phyloP scores from a whole-genome alignment of 2,888 invertebrate genomes.

The Seira ritae region DNA sequence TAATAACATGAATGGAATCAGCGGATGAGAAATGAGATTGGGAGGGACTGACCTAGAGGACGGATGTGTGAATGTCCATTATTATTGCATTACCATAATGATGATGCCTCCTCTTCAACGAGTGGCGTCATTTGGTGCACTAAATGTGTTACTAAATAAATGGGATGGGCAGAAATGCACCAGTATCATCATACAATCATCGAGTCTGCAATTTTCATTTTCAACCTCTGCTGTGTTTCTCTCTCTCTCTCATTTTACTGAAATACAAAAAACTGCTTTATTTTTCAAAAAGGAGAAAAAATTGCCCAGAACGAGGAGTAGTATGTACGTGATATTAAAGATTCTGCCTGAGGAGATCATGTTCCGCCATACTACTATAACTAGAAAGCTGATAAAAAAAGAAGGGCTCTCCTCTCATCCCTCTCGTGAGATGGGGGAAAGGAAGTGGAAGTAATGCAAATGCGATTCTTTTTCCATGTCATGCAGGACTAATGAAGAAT shows the following conservation, averaged over 20 bases:
- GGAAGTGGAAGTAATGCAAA: not conserved
- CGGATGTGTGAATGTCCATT: conserved; percentile 60
- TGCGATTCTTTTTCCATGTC: not conserved
- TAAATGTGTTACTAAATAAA: conserved; percentile 47
- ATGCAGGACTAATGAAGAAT: conserved; percentile 21
- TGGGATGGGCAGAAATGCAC: conserved; percentile 54
- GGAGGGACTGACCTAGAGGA: conserved; percentile 59
- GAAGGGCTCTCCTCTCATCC: no score
- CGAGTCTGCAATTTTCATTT: conserved; percentile 37
- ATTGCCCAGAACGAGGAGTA: no score
- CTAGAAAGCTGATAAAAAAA: no score
- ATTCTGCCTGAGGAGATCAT: no score
- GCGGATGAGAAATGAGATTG: conserved; percentile 52
- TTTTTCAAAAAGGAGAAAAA: no score
- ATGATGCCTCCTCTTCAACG: conserved; percentile 44
- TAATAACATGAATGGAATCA: conserved; percentile 3
- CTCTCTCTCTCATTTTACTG: no score
- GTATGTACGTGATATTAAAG: no score
- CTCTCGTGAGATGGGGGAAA: no score
- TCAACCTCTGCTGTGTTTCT: no score
- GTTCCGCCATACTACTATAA: no score
- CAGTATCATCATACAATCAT: no score
- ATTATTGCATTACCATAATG: conserved; percentile 57
- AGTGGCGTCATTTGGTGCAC: conserved; percentile 53
- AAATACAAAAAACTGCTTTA: no score